phyloP scores from a whole-genome alignment of 2,888 invertebrate genomes.

The Phorcus lineatus region DNA sequence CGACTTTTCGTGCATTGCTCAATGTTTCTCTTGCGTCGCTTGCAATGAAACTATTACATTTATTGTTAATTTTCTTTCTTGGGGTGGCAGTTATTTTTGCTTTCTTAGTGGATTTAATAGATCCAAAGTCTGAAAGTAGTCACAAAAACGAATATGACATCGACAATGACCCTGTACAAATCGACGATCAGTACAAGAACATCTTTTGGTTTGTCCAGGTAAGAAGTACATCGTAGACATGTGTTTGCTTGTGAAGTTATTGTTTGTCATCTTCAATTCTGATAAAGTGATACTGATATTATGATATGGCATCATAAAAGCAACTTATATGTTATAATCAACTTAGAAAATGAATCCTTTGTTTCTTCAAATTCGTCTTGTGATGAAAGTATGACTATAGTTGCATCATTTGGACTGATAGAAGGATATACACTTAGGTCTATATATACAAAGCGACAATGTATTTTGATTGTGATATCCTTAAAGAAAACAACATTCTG shows the following conservation, averaged over 20 bases:
- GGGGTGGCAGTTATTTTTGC: not conserved
- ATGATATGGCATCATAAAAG: too few species aligned
- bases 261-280: too few species aligned
- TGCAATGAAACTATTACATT: constrained; percentile 2
- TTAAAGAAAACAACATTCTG: too few species aligned
- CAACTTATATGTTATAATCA: not conserved
- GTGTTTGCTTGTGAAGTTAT: too few species aligned
- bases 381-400: not conserved
- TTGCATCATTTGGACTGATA: not conserved
- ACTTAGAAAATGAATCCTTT: too few species aligned
- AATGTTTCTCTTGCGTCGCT: not conserved
- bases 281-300: too few species aligned
- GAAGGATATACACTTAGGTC: too few species aligned
- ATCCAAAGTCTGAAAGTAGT: not conserved
- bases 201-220: constrained; percentile 48
- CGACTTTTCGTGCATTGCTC: not conserved
- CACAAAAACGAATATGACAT: not conserved
- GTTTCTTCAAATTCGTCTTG: too few species aligned
- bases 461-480: too few species aligned
- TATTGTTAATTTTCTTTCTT: not conserved
- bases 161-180: not conserved
- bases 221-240: not conserved
- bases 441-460: too few species aligned
- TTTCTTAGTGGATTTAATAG: constrained; percentile 7
- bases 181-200: constrained; percentile 27